Conservation (phyloP, 2,797 vertebrate species). For the Petrocephalus sullivani region DNA sequence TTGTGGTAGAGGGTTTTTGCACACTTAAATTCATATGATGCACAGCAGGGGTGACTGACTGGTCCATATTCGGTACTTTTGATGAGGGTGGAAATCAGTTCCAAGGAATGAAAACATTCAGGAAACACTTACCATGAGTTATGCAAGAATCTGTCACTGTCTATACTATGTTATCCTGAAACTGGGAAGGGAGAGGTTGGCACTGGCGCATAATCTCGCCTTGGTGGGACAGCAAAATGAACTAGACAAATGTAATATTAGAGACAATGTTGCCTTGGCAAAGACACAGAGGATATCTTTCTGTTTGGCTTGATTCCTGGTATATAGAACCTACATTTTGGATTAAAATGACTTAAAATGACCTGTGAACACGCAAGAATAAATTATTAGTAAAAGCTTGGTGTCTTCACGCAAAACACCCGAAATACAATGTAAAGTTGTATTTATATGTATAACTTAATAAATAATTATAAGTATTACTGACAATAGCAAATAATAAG, state of each 20-base stretch:
- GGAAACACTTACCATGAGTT: not conserved
- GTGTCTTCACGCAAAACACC: not conserved
- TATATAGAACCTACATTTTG: not conserved
- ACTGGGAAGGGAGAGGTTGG: not conserved
- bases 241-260: not conserved
- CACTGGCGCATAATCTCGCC: not conserved
- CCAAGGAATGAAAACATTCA: constrained; percentile 8
- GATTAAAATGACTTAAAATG: not conserved
- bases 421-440: not conserved
- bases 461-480: not conserved
- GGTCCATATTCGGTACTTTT: not conserved
- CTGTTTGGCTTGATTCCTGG: not conserved
- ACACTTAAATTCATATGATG: not conserved
- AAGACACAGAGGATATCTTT: not conserved
- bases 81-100: not conserved
- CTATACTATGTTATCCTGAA: not conserved
- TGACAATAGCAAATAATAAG: not conserved
- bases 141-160: not conserved
- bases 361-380: not conserved
- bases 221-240: not conserved
- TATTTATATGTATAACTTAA: not conserved
- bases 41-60: too few relatives aligned
- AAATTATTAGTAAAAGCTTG: not conserved
- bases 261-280: not conserved
- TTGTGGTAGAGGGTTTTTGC: not conserved